Percentiles rank a stretch among this genome's conserved stretches.
These are phyloP conservation scores for Carassius auratus DNA, from an alignment of 2,113 vertebrate genomes.

Conservation along the genomic window DNA sequence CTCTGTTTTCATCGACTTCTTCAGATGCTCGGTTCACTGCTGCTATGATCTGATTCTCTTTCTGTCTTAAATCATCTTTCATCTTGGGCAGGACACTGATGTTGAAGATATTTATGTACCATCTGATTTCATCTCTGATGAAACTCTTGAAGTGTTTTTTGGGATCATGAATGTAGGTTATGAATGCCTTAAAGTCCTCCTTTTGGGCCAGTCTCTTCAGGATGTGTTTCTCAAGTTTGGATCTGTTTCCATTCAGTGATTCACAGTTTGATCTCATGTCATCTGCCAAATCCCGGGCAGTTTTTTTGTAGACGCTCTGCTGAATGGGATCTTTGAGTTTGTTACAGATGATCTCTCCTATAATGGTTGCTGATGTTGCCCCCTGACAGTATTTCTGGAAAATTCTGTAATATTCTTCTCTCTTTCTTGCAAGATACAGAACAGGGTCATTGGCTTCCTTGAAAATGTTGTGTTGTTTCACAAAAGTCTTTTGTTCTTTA, in stretches of 20 bases:
- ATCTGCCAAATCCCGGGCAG: background rate
- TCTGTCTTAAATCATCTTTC: background rate
- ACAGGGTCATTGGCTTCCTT: background rate
- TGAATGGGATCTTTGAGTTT: background rate
- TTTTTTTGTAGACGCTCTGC: background rate
- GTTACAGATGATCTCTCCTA: background rate
- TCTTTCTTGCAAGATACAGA: background rate
- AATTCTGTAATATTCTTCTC: background rate
- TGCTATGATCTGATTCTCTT: background rate
- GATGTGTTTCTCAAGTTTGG: conserved; percentile 11
- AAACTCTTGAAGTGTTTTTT: background rate
- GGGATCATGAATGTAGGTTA: background rate
- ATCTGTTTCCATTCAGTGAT: conserved; percentile 7
- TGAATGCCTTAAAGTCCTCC: background rate
- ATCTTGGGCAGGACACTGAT: background rate
- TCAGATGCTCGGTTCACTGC: background rate
- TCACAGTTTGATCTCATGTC: background rate
- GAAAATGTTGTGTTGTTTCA: accelerated
- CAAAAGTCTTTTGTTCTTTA: background rate
- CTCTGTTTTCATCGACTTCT: background rate
- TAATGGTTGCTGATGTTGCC: background rate
- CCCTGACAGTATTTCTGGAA: background rate
- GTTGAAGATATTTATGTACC: background rate
- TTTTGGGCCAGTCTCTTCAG: background rate
- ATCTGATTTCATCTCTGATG: background rate